phyloP scores from a whole-genome alignment of 2,797 vertebrate genomes.

The Stomatorhinus walkeri region DNA sequence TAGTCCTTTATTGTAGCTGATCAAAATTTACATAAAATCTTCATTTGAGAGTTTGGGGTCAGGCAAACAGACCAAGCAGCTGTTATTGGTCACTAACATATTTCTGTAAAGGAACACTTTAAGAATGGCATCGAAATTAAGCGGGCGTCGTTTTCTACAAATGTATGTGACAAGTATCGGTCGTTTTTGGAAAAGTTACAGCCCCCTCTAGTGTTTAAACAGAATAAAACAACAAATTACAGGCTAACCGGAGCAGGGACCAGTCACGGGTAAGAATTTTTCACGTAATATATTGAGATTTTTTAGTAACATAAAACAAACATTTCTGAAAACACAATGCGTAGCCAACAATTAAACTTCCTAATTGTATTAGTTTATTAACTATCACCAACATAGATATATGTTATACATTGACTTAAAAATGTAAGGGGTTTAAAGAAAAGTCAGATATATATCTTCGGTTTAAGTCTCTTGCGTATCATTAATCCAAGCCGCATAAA shows the following conservation, averaged over 20 bases:
- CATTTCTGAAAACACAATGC: neutral
- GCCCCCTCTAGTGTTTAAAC: constrained; percentile 4
- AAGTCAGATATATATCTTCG: neutral
- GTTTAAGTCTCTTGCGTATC: neutral
- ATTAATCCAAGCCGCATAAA: neutral
- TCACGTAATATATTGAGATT: neutral
- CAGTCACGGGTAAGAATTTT: neutral
- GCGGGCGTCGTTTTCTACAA: neutral
- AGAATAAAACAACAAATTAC: neutral
- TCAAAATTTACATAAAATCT: neutral
- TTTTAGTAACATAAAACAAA: neutral
- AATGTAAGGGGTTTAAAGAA: neutral
- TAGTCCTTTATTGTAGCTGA: neutral
- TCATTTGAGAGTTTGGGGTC: neutral
- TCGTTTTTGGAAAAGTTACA: neutral
- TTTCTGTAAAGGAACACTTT: neutral
- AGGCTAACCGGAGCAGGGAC: neutral
- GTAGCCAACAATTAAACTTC: neutral
- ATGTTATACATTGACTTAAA: neutral
- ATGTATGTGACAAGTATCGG: neutral
- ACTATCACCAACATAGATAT: neutral
- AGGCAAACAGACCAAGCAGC: neutral
- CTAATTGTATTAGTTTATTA: neutral
- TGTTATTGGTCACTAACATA: neutral
- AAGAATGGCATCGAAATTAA: neutral